Percentiles rank a stretch among this genome's conserved stretches.
Conservation (phyloP, 2,113 vertebrate genomes). For the Mungos mungo region DNA sequence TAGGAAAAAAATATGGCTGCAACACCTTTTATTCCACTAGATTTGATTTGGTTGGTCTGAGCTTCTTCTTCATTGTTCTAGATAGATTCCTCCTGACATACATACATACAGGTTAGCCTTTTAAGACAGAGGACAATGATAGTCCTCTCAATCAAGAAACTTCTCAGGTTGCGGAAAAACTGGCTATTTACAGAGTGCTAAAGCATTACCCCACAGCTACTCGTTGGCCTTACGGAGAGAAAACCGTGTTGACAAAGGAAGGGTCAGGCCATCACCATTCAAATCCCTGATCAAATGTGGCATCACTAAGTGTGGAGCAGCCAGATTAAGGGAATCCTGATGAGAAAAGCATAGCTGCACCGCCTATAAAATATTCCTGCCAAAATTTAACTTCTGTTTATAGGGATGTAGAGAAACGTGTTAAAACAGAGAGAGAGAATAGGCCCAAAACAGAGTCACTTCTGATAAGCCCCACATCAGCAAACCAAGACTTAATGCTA, state of each 20-base stretch:
- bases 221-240: background rate
- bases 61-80: background rate
- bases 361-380: background rate
- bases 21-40: background rate
- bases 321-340: background rate
- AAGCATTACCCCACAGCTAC: background rate
- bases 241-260: background rate
- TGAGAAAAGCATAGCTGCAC: background rate
- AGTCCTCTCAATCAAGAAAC: background rate
- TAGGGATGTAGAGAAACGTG: background rate
- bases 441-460: background rate
- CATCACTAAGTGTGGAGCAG: background rate
- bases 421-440: background rate
- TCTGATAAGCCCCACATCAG: background rate
- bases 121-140: background rate
- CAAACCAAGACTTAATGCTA: background rate
- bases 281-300: background rate
- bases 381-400: background rate
- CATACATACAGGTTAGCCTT: background rate
- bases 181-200: background rate
- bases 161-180: background rate
- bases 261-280: background rate
- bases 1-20: background rate
- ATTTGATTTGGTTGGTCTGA: background rate
- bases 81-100: background rate